Evolutionary conservation across 2,113 vertebrate species (phyloP), one percentile per base, ranked within the genome.

Genomic region (Pyrgilauda ruficollis): DNA sequence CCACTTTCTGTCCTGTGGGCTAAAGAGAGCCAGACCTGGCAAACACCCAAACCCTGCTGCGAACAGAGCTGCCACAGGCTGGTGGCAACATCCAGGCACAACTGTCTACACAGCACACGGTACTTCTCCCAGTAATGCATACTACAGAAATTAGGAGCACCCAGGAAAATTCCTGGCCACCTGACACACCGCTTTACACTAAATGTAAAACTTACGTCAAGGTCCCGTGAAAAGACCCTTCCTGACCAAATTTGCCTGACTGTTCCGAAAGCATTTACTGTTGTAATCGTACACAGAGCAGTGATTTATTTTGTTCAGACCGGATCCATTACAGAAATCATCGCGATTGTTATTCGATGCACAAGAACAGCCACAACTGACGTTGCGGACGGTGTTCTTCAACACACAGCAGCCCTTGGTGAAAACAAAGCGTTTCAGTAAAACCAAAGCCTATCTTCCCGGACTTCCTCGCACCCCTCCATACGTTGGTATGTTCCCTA

Each of bases 221-320:
- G 16, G n/a, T 49, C 24, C 58, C 11, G 11, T 4, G 27, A 35
- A 63, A 64, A 2, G 0, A 50, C 11, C 11, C 10, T 16, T 41
- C 52, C 44, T 24, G 24, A 23, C 16, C 7, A 4, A 62, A 75
- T 20, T 10, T 6, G 6, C 39, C 33, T 2, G 2, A 3, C 3
- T 33, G 41, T 35, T 63, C 27, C 1, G 3, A 68, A 53, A 61
- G 26, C 27, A 56, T 64, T 41, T 46, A 58, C 56, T 15, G 20
- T 2, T 23, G 18, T 3, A 62, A 37, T 13, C 5, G 4, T 3
- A 23, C 18, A 13, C 15, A 27, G 24, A 2, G 7, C 28, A 22
- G n/a, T 4, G 19, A 43, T 43, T 31, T 46, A 58, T 84, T 21
- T 3, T 15, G 22, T 9, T 23, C 55, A 31, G 19, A 50, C 7